Percentiles rank a stretch among this genome's conserved stretches.
Conservation (phyloP, 2,113 vertebrate genomes). For the Cricetomys ansorgei region DNA sequence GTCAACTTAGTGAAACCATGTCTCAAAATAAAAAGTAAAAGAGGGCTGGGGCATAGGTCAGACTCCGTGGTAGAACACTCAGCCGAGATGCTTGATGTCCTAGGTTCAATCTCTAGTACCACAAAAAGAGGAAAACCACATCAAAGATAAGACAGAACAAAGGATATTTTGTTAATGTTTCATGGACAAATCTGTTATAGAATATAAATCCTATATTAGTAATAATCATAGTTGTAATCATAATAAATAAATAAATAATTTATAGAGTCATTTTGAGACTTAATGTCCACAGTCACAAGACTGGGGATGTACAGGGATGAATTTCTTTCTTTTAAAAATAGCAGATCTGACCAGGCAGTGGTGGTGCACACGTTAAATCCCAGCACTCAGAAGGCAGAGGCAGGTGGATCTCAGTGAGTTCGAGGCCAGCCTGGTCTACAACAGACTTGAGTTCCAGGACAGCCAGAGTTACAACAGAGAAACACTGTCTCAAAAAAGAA, state of each 20-base stretch:
- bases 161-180: not conserved
- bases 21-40: not conserved
- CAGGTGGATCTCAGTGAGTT: too few species aligned
- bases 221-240: not conserved
- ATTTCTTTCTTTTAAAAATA: slow-evolving; percentile 8
- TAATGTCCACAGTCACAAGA: not conserved
- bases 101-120: not conserved
- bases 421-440: too few species aligned
- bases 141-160: not conserved
- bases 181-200: not conserved
- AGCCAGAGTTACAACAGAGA: too few species aligned
- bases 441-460: too few species aligned
- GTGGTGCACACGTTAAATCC: too few species aligned
- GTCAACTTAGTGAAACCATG: not conserved
- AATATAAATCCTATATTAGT: not conserved
- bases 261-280: not conserved
- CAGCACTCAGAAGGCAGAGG: too few species aligned
- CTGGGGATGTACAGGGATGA: too few species aligned
- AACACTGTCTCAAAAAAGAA: too few species aligned
- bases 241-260: too few species aligned
- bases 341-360: too few species aligned
- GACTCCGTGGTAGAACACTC: not conserved
- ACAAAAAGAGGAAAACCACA: not conserved
- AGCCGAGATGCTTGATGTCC: not conserved
- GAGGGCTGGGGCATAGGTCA: not conserved